Conservation (phyloP, 2,797 vertebrate species). For the Macrochelys suwanniensis region DNA sequence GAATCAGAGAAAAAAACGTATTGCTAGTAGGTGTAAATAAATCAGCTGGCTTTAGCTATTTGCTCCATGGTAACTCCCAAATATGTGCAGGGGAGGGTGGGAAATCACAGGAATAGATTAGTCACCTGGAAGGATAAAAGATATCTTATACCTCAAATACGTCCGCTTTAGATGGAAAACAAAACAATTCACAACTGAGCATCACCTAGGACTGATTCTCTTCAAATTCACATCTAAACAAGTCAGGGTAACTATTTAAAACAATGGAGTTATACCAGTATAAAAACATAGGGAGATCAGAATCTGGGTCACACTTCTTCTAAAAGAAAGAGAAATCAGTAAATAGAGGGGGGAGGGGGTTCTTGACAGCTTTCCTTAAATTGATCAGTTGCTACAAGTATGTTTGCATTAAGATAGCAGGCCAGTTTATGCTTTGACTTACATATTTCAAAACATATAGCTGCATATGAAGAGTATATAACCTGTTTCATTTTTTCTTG, state of each 20-base stretch:
- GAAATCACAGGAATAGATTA: background rate
- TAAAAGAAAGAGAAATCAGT: background rate
- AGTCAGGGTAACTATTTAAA: background rate
- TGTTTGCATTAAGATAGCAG: no score
- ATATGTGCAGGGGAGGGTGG: background rate
- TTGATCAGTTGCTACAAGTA: accelerated
- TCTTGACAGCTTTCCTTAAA: background rate
- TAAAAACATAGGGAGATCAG: background rate
- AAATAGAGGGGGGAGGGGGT: background rate
- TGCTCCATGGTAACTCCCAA: background rate
- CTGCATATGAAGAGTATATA: background rate
- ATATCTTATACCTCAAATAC: background rate
- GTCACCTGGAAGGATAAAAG: background rate
- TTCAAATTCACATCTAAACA: background rate
- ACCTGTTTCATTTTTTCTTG: background rate
- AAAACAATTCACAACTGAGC: background rate
- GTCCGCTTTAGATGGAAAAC: background rate
- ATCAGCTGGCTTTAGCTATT: background rate
- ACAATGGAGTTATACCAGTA: background rate
- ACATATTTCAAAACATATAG: background rate
- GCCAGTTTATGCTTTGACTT: no score
- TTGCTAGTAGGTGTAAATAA: background rate
- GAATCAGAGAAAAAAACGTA: background rate
- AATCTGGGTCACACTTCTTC: background rate
- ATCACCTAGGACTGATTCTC: background rate